Base-by-base conservation (phyloP, 2,888 invertebrate species). In the Nomada goodeniana region DNA sequence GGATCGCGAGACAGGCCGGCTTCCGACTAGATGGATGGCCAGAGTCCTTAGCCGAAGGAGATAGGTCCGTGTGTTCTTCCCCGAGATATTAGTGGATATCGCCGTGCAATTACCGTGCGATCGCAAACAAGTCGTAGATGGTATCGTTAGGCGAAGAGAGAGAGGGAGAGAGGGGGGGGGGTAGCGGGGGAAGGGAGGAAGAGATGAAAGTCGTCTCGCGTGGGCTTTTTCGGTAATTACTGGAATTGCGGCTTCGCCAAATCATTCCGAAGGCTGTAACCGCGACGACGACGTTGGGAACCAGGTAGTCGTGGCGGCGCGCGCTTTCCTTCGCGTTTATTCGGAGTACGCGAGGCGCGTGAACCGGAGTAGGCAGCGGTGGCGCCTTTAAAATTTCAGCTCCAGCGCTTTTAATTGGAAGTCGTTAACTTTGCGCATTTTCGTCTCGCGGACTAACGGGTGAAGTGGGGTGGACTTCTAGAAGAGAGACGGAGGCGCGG, bases 351-450 rank as follows among this genome's bases (percentile, higher is more conserved):
- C 68, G 47, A 20, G 26, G 20, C 76, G 82, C 76, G 79, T 80
- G 82, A 57, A 84, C 15, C 50, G 53, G 10, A 47, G 64, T 52
- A 53, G 69, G 50, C 83, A 71, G 72, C 15, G 65, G 74, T 57
- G 68, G 76, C 77, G 85, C 74, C 85, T 83, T 86, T 86, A 86
- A 89, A 90, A 88, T 86, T 88, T 85, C 81, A 85, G 94, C 94
- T 94, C 94, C 94, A 60, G 68, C 83, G 94, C 94, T 95, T 94
- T 95, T 95, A 95, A 95, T 95, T 95, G 94, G 94, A 94, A 94
- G 94, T 95, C 95, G 94, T 95, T 94, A 95, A 91, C 94, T 95
- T 95, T 94, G 95, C 95, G 95, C 95, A 95, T 95, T 95, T 95
- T 95, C 95, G 95, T 95, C 94, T 88, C 88, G 77, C 79, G 86